Evolutionary conservation across 2,113 vertebrate genomes (phyloP).

Genomic region (Smithornis capensis): DNA sequence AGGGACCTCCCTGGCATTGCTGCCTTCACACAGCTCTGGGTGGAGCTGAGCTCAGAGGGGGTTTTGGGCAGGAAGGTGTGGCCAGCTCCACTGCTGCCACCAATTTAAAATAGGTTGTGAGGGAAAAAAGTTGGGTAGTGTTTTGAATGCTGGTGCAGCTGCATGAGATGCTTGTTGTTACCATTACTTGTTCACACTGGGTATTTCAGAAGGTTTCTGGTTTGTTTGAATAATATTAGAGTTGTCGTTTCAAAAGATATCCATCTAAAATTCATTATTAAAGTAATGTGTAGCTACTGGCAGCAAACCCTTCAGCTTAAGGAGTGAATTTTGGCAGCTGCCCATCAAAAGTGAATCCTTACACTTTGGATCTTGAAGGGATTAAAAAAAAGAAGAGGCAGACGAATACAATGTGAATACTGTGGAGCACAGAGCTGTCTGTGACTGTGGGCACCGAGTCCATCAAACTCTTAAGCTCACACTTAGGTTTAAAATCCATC

Average conservation of each 20-base stretch:
- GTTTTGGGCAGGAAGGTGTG: background rate
- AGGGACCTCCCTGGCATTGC: background rate
- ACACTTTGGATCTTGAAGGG: background rate
- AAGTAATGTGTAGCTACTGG: background rate
- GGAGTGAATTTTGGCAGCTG: background rate
- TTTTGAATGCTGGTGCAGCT: background rate
- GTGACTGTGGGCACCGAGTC: background rate
- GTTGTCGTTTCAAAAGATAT: background rate
- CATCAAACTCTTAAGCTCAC: background rate
- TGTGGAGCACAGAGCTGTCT: background rate
- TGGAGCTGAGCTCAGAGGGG: background rate
- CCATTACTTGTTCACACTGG: background rate
- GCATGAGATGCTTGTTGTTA: rapidly evolving
- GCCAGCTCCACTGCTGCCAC: background rate
- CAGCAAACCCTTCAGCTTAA: background rate
- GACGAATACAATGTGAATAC: background rate
- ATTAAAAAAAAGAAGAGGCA: background rate
- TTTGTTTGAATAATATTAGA: background rate
- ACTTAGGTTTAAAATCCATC: background rate
- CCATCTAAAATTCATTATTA: background rate
- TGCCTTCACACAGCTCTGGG: background rate
- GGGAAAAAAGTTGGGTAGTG: background rate
- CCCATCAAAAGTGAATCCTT: background rate
- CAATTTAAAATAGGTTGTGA: background rate
- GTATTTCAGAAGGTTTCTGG: background rate